Evolutionary conservation across 2,888 invertebrate species (phyloP), one percentile per base, ranked within the genome.

Genomic region (Zelleria hepariella): DNA sequence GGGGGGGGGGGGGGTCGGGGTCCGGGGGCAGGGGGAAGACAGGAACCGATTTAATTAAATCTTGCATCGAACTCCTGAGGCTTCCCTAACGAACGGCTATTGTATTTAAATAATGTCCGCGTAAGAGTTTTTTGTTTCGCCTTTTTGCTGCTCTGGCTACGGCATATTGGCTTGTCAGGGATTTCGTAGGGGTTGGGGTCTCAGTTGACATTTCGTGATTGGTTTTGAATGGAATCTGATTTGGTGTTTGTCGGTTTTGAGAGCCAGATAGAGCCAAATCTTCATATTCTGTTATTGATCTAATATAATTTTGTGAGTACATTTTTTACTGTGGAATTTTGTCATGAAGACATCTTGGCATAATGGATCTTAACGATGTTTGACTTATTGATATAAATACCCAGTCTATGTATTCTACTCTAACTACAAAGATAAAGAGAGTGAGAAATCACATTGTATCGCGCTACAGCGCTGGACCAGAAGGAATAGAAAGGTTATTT

Each of bases 1-100:
- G 65, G 64, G 68, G 69, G 66, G 23, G 21, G 62, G 59, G 51
- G 62, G 59, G 53, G 59, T 32, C 42, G 24, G 25, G 58, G 20
- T 52, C 56, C 58, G 27, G 59, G 56, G 47, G 59, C 24, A 27
- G 54, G 58, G 63, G 63, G 65, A 61, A 66, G 65, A 51, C 48
- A 51, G 71, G 70, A 74, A 83, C 82, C 82, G 85, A 90, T 90
- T 90, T 90, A 90, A 90, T 90, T 90, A 90, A 90, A 90, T 90
- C 90, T 90, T 90, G 87, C 89, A 88, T 89, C 88, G 89, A 90
- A 89, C 87, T 89, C 83, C 86, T 84, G 86, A 86, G 86, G 86
- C 84, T 78, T 75, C 80, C 77, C 86, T 87, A 87, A 88, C 86
- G 87, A 87, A 87, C 83, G 81, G 70, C 86, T 78, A 87, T 88